A percentile compares a stretch with the other conserved stretches of the same genome.
Conservation (phyloP, 2,888 invertebrate genomes). For the Hermaeophaga mercurialis region DNA sequence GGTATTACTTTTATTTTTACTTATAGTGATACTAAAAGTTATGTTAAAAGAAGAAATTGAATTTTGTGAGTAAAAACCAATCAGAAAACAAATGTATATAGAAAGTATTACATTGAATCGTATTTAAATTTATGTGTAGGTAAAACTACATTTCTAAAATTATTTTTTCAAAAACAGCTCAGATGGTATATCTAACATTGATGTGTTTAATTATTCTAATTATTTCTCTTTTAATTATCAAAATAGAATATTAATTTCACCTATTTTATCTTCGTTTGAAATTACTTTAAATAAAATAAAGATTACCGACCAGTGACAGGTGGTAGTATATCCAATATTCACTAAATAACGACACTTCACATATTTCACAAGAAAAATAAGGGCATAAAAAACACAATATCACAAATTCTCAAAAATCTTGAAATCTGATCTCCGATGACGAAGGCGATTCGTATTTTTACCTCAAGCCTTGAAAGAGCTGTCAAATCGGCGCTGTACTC, state of each 20-base stretch:
- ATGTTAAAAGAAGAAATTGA: background rate
- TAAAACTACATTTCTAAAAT: too few relatives aligned
- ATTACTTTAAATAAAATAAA: background rate
- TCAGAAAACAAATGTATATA: too few relatives aligned
- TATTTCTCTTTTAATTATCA: too few relatives aligned
- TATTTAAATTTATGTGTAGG: too few relatives aligned
- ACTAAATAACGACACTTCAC: constrained; percentile 33
- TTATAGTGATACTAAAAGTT: too few relatives aligned
- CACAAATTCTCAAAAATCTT: constrained; percentile 22
- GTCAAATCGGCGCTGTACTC: constrained; percentile 94
- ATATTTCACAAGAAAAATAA: constrained; percentile 23
- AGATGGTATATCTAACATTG: too few relatives aligned
- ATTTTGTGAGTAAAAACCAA: background rate
- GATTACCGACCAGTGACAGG: constrained; percentile 20
- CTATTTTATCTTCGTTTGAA: too few relatives aligned
- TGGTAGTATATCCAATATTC: constrained; percentile 14
- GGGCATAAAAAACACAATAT: constrained; percentile 27
- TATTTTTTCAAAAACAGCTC: too few relatives aligned
- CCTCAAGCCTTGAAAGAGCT: constrained; percentile 94
- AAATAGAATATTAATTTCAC: too few relatives aligned
- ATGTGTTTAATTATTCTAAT: too few relatives aligned
- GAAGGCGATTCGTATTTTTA: constrained; percentile 60
- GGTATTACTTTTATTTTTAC: too few relatives aligned
- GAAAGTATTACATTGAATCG: too few relatives aligned
- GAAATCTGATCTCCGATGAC: constrained; percentile 29